Base-by-base conservation (phyloP, 30 jellyfish, hydroid and myxozoan genomes). In the Mastigias papua region DNA sequence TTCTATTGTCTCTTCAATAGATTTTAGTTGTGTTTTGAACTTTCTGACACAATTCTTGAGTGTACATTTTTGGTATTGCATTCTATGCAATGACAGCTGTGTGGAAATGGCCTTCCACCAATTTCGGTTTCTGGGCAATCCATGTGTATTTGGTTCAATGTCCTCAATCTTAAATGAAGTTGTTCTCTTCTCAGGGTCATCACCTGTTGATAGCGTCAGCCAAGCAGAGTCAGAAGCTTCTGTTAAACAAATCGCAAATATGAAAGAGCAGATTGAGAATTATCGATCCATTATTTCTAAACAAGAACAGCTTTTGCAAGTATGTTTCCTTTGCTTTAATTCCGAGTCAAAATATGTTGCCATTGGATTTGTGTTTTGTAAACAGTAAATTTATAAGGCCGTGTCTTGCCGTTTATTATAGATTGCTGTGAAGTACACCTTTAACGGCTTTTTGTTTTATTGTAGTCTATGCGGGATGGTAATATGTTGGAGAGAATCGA, bases 221-320 rank as follows among this genome's bases (percentile, higher is more conserved):
- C 88, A 72, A 27, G 15, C 33, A 20, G 78, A 72, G 22, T 72
- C 88, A 8, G 89, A 60, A 49, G 85, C 78, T 2, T 37, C 76
- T 17, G 64, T 34, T 61, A 34, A 85, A 49, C 75, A 57, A 28
- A 72, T 66, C 1, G 74, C 65, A 1, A 46, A 48, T 20, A 54
- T 85, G 88, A 85, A 73, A 63, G 80, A 73, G 20, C 94, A 85
- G 57, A 85, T 85, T 62, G 88, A 72, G 21, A 66, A 85, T 73
- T 85, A 85, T 25, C 71, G 88, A 58, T 61, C 88, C 10, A 85
- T 85, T n/a, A 73, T 85, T 33, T 33, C 94, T 1, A 85, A 85
- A 57, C 94, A 85, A 50, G 94, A 85, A 48, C 88, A 85, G 57
- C 48, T 85, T 13, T 73, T 85, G 49, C 82, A 85, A 82, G 94